phyloP scores from a whole-genome alignment of 2,113 vertebrate species.

The Antechinus stuartii region DNA sequence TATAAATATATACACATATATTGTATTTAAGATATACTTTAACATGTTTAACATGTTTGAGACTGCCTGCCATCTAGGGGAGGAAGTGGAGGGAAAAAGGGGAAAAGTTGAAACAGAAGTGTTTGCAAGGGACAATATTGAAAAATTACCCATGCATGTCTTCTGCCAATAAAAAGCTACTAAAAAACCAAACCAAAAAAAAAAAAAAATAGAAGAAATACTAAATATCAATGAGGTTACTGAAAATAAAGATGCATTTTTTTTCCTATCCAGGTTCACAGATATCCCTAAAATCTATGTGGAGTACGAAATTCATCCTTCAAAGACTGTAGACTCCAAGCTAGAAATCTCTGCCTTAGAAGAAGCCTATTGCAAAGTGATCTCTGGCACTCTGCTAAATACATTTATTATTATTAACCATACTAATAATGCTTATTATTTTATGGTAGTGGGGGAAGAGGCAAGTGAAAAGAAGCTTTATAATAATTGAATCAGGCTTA shows the following conservation, averaged over 20 bases:
- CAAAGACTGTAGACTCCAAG: background rate
- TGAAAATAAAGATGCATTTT: background rate
- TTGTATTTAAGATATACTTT: background rate
- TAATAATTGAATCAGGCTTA: background rate
- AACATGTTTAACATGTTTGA: too few relatives aligned
- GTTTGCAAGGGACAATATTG: too few relatives aligned
- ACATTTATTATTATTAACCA: background rate
- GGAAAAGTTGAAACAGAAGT: too few relatives aligned
- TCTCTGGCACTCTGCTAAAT: background rate
- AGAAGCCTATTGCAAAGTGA: background rate
- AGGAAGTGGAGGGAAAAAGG: too few relatives aligned
- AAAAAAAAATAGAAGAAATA: background rate
- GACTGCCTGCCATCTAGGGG: too few relatives aligned
- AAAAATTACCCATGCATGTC: too few relatives aligned
- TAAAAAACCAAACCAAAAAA: too few relatives aligned
- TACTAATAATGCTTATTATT: background rate
- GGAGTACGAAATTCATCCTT: background rate
- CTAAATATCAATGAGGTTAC: background rate
- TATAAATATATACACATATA: too few relatives aligned
- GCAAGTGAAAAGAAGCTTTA: background rate
- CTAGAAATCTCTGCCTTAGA: background rate
- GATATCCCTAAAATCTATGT: background rate
- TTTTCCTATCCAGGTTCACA: background rate
- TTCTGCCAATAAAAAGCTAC: too few relatives aligned
- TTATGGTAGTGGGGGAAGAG: background rate